Evolutionary conservation across 2,113 vertebrate species (phyloP).

Genomic region (Plectropomus leopardus): DNA sequence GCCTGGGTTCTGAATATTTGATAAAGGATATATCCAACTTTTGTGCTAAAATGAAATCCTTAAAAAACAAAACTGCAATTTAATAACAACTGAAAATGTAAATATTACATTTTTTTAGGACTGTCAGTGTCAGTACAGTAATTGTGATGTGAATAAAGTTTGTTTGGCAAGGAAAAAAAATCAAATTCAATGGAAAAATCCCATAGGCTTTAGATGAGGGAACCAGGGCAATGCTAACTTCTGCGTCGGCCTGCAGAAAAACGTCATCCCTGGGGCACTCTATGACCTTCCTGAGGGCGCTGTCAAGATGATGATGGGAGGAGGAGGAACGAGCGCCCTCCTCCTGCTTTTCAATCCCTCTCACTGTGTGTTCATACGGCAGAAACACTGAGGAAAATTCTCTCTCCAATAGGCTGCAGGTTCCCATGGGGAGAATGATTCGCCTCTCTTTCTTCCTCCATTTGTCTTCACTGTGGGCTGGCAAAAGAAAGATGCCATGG

Average conservation of each 20-base stretch:
- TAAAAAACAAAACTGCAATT: neutral
- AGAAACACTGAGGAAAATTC: constrained; percentile 36
- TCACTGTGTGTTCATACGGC: constrained; percentile 40
- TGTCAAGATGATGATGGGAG: constrained; percentile 12
- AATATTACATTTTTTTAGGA: too few relatives aligned
- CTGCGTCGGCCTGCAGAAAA: too few relatives aligned
- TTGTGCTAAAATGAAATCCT: neutral
- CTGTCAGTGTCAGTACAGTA: too few relatives aligned
- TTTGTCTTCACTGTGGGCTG: constrained; percentile 59
- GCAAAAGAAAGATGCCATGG: constrained; percentile 49
- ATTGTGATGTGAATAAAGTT: too few relatives aligned
- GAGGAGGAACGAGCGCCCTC: constrained; percentile 37
- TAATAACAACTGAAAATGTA: neutral
- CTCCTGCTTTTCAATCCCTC: constrained; percentile 55
- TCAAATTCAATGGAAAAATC: too few relatives aligned
- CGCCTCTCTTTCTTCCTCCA: constrained; percentile 35
- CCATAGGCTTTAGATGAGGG: neutral
- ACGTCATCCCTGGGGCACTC: too few relatives aligned
- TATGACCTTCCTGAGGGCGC: neutral
- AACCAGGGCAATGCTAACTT: too few relatives aligned
- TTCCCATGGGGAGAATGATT: constrained; percentile 54
- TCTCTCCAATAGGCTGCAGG: constrained; percentile 39
- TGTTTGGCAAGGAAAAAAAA: too few relatives aligned
- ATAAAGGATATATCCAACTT: constrained; percentile 1
- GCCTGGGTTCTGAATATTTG: constrained; percentile 24